Conservation (phyloP, 2,888 invertebrate species). For the Nineta flava region DNA sequence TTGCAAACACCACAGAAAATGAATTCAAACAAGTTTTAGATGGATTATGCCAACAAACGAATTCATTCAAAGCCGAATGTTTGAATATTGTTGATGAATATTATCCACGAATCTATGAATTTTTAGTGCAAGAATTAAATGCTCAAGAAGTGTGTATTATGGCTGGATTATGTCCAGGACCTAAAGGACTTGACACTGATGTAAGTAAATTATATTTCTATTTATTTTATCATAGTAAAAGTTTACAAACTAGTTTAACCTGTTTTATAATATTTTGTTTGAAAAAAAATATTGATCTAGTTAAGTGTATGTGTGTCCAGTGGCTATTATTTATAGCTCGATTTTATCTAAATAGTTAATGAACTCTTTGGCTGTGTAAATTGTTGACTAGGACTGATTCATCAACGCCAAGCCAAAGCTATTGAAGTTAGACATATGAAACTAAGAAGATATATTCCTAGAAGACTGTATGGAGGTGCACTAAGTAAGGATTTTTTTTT, state of each 20-base stretch:
- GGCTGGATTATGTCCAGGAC: constrained; percentile 47
- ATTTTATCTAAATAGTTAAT: no score
- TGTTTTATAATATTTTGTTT: constrained; percentile 2
- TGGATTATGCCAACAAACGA: constrained; percentile 68
- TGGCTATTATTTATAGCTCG: no score
- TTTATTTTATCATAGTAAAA: constrained; percentile 19
- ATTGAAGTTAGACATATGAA: no score
- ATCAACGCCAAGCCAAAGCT: no score
- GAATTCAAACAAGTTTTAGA: constrained; percentile 65
- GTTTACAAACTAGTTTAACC: constrained; percentile 7
- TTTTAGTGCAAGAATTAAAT: constrained; percentile 49
- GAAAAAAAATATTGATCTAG: background rate
- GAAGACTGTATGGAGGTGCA: no score
- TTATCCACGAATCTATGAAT: constrained; percentile 55
- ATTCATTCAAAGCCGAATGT: constrained; percentile 58
- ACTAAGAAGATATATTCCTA: no score
- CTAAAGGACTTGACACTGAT: constrained; percentile 11
- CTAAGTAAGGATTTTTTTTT: no score
- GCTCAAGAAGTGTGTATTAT: constrained; percentile 51
- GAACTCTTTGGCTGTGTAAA: no score
- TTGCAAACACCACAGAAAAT: constrained; percentile 69
- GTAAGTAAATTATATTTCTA: constrained; percentile 19
- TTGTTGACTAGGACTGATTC: no score
- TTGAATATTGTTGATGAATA: constrained; percentile 61
- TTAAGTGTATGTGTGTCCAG: no score